These are phyloP conservation scores for Peromyscus leucopus DNA, from an alignment of 2,113 vertebrate species.

Conservation along the genomic window DNA sequence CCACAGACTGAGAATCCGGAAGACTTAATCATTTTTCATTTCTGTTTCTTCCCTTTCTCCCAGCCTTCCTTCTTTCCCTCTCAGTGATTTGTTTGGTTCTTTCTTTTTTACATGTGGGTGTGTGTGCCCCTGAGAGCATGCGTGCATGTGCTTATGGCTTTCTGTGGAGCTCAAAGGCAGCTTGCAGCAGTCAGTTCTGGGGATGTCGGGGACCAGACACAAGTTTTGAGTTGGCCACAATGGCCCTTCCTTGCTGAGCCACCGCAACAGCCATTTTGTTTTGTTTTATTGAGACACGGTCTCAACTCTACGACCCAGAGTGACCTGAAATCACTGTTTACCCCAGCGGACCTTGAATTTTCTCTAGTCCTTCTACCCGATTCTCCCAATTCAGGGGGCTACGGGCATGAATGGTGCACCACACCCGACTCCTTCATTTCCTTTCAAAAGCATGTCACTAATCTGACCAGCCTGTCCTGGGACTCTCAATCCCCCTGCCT, in stretches of 20 bases:
- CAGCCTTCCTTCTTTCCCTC: not conserved
- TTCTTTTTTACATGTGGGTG: not conserved
- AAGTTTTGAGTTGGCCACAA: not conserved
- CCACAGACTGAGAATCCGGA: not conserved
- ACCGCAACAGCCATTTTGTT: not conserved
- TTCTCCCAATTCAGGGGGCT: not conserved
- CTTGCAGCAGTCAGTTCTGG: not conserved
- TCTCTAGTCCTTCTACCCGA: not conserved
- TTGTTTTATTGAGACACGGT: not conserved
- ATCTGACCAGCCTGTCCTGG: not conserved
- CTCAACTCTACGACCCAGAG: not conserved
- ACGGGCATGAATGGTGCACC: not conserved
- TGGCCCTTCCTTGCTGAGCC: not conserved
- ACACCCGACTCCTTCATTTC: not conserved
- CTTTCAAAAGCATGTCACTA: not conserved
- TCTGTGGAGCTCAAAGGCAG: not conserved
- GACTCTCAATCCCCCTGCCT: not conserved
- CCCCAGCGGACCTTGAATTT: not conserved
- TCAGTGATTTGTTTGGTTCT: not conserved
- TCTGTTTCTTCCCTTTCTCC: not conserved
- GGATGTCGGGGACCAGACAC: not conserved
- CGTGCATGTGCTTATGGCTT: not conserved
- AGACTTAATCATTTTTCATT: not conserved
- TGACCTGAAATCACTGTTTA: not conserved
- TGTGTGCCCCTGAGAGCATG: not conserved